Evolutionary conservation across 2,888 invertebrate species (phyloP), one percentile per base, ranked within the genome.

Genomic region (Nemoura dubitans): DNA sequence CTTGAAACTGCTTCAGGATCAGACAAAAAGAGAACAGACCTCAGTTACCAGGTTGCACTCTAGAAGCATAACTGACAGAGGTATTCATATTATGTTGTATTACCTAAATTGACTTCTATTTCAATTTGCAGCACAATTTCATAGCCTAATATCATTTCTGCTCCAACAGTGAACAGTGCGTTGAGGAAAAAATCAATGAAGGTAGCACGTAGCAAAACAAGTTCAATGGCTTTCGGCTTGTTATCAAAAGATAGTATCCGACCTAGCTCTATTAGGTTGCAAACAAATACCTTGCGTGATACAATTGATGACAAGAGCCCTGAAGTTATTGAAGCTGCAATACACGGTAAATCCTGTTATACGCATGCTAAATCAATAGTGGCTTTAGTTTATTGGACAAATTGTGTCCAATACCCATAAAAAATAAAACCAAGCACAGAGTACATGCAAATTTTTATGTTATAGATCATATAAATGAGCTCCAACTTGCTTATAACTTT

Each of bases 221-320:
- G 59, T 21, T 59, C 59, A 16, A 16, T 59, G 14, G 59, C 59
- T 7, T 1, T 59, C 21, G 14, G 59, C 59, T 59, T 21, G 21
- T 21, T 59, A 21, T 59, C 59, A 21, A 59, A 59, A 59, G 59
- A 59, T 59, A 21, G 16, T 59, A 59, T 59, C 2, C 59, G 59
- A 21, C 59, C 59, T 59, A 59, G 21, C 21, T 16, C 16, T 59
- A 21, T 10, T 21, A 59, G 14, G 36, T 36, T 10, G 3, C 36
- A 36, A 10, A 21, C 59, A 59, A 59, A 59, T 59, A 59, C 59
- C 16, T 7, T 14, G 14, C 2, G 2, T 21, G 59, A 59, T 7
- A 59, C 59, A 59, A 59, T 59, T 59, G 21, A 59, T 59, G 29
- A 84, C 28, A 84, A 76, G 76, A 27, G 59, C 16, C 76, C 84